phyloP scores from a whole-genome alignment of 2,797 vertebrate genomes.

The Anguilla marmorata region DNA sequence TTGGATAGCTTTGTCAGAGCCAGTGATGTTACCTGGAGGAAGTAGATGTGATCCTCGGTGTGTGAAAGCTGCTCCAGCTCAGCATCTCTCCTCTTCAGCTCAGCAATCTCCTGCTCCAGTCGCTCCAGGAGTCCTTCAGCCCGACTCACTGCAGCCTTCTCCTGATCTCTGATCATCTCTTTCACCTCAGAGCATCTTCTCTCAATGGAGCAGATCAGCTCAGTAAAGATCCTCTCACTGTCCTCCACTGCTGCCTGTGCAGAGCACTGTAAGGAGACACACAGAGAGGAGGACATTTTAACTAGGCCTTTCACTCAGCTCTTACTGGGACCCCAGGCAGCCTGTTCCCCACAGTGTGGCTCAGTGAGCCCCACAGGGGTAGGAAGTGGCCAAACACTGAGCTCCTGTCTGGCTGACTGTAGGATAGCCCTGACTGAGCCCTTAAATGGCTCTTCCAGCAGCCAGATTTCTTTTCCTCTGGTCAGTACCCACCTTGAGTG shows the following conservation, averaged over 20 bases:
- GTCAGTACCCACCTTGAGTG: too few species aligned
- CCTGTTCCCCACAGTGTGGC: not conserved
- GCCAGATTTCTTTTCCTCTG: not conserved
- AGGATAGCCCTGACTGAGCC: not conserved
- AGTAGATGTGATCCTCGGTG: not conserved
- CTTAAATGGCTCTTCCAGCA: not conserved
- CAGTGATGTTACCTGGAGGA: constrained; percentile 1
- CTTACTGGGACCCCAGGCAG: not conserved
- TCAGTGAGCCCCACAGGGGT: not conserved
- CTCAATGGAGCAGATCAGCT: not conserved
- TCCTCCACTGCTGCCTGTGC: not conserved
- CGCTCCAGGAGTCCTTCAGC: too few species aligned
- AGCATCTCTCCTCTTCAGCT: not conserved
- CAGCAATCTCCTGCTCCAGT: not conserved
- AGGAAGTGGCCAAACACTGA: not conserved
- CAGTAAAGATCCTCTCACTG: not conserved
- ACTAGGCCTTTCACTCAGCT: not conserved
- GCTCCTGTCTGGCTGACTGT: not conserved
- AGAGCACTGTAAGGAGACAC: not conserved
- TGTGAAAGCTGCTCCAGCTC: constrained; percentile 5
- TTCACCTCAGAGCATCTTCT: too few species aligned
- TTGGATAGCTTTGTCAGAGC: too few species aligned
- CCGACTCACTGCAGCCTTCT: too few species aligned
- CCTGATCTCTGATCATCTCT: too few species aligned
- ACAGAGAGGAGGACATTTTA: not conserved